Base-by-base conservation (phyloP, 1,140 invertebrate genomes). In the Mactra quadrangularis region DNA sequence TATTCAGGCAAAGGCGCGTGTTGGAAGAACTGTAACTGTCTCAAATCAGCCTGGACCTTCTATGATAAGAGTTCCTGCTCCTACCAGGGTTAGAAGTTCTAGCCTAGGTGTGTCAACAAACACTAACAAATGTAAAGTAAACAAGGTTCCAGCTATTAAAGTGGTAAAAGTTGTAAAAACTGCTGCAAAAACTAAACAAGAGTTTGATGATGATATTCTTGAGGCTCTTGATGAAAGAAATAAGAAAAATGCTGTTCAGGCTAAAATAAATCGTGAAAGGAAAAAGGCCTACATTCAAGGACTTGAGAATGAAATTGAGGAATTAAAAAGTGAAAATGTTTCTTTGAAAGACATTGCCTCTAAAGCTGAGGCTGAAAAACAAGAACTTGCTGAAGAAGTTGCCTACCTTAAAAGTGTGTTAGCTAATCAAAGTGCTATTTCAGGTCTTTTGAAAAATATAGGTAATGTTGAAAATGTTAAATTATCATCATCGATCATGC, bases 191-290 rank as follows among this genome's bases (percentile, higher is more conserved):
- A 52, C 57, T 22, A 79, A 70, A 4, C 31, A 59, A 22, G 81
- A 85, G 17, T 77, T 84, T 27, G 85, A 87, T 35, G 52, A 76
- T 52, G 66, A 86, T 27, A 50, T 87, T 11, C 31, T 76, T 45
- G 82, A 88, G 78, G 89, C 87, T n/a, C 62, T 91, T 57, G 88
- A 89, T 33, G 87, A 89, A 19, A 81, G 86, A 72, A 91, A 89
- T 71, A 84, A 83, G 52, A 91, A 91, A 79, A 92, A 92, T 89
- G 91, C 91, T 31, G 59, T 86, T 33, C 87, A 91, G 60, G 91
- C 91, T 7, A 90, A 90, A 83, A n/a, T 89, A 0, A 91, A 91
- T 57, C 68, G 91, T 25, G 87, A 90, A 75, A 92, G 89, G 83
- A 92, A 92, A 72, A 92, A 92, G 85, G 82, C 59, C 0, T 91